Percentiles rank a stretch among this genome's conserved stretches.
Conservation (phyloP, 2,888 invertebrate species). For the Sympetrum striolatum region DNA sequence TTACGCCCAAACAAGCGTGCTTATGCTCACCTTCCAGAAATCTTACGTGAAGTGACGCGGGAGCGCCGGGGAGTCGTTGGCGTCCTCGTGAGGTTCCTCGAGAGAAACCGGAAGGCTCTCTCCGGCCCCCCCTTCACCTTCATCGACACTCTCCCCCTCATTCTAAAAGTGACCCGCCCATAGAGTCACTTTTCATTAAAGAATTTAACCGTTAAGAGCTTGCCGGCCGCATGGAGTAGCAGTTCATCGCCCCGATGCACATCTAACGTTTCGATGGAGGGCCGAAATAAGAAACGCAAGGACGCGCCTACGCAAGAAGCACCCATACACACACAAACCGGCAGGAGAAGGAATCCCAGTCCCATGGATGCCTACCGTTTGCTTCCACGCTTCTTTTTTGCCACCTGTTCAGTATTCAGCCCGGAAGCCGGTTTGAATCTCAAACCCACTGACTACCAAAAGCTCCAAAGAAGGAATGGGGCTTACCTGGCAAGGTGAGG, state of each 20-base stretch:
- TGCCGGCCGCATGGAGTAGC: background rate
- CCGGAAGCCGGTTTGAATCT: too few species aligned
- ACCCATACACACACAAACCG: background rate
- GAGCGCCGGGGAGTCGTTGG: background rate
- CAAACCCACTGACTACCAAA: too few species aligned
- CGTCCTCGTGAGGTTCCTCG: background rate
- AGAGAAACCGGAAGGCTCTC: background rate
- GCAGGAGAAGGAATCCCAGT: background rate
- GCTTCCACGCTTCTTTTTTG: too few species aligned
- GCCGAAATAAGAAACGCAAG: background rate
- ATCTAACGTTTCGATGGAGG: background rate
- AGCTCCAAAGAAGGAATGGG: too few species aligned
- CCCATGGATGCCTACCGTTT: background rate
- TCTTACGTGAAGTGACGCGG: background rate
- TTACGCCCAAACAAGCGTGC: background rate
- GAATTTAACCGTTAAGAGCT: slow-evolving; percentile 15
- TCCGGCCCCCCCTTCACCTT: background rate
- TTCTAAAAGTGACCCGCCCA: slow-evolving; percentile 27
- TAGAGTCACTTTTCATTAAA: slow-evolving; percentile 37
- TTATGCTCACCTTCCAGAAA: background rate
- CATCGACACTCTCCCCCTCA: background rate
- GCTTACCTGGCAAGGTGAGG: too few species aligned
- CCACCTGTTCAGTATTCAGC: too few species aligned
- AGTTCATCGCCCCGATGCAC: slow-evolving; percentile 26
- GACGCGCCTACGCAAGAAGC: background rate